These are phyloP conservation scores for Hirudinaria manillensis DNA, from an alignment of 2,888 invertebrate genomes.

Conservation along the genomic window DNA sequence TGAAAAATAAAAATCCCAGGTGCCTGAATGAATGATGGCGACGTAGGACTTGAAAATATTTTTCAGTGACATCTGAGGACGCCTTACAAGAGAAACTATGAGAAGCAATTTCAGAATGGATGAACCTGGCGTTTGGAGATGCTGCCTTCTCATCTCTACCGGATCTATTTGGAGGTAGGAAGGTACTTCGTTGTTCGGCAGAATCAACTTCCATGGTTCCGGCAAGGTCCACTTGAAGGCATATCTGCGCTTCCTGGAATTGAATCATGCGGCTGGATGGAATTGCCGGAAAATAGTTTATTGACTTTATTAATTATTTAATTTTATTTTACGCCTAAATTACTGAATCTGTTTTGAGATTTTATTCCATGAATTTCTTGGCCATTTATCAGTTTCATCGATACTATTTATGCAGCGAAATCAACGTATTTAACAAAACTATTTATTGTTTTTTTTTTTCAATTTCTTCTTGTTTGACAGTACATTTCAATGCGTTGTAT, in stretches of 20 bases:
- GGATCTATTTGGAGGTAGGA: constrained; percentile 75
- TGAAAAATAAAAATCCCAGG: no score
- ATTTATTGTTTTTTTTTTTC: no score
- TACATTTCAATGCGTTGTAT: no score
- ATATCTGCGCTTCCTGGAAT: constrained; percentile 29
- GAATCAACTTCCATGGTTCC: constrained; percentile 31
- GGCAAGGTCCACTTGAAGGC: constrained; percentile 28
- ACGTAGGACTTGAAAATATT: no score
- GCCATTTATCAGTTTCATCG: no score
- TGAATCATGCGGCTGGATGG: not conserved
- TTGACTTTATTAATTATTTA: not conserved
- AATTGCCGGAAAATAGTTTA: not conserved
- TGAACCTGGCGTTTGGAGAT: constrained; percentile 83
- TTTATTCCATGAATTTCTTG: no score
- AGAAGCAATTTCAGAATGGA: not conserved
- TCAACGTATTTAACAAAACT: not conserved
- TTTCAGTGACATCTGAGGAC: no score
- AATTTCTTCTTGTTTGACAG: no score
- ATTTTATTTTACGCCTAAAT: no score
- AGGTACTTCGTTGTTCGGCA: constrained; percentile 48
- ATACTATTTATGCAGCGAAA: not conserved
- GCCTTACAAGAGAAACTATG: no score
- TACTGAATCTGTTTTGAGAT: no score
- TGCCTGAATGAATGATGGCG: no score
- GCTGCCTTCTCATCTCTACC: constrained; percentile 87